Conservation (phyloP, 2,888 invertebrate species). For the Seira ritae region DNA sequence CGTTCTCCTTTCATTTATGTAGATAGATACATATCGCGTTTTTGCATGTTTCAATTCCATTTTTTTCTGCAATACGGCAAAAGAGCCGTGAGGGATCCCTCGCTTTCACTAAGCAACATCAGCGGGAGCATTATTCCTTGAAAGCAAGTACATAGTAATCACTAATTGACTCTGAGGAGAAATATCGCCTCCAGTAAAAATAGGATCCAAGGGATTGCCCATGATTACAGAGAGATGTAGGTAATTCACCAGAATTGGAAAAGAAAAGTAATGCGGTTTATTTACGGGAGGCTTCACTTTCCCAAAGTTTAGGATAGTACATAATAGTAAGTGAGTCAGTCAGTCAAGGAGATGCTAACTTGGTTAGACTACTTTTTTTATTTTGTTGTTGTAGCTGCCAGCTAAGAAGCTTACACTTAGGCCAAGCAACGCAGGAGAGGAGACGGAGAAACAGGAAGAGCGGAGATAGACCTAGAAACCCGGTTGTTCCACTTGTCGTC, state of each 20-base stretch:
- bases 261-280: conserved; percentile 35
- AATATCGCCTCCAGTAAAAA: conserved; percentile 44
- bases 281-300: conserved; percentile 13
- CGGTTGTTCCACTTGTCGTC: conserved; percentile 35
- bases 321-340: conserved; percentile 48
- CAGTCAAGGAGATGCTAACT: conserved; percentile 51
- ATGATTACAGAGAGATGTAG: conserved; percentile 11
- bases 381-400: background rate
- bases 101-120: no score
- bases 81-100: no score
- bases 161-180: conserved; percentile 52
- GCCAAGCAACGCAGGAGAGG: background rate
- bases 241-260: conserved; percentile 41
- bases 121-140: no score
- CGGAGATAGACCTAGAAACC: conserved; percentile 54
- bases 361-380: conserved; percentile 33
- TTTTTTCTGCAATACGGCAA: no score
- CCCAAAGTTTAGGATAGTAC: conserved; percentile 7
- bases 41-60: no score
- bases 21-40: no score
- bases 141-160: no score
- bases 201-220: conserved; percentile 31
- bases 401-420: conserved; percentile 21
- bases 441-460: background rate
- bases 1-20: no score